Evolutionary conservation across 2,113 vertebrate species (phyloP).

Genomic region (Myrmecophaga tridactyla): DNA sequence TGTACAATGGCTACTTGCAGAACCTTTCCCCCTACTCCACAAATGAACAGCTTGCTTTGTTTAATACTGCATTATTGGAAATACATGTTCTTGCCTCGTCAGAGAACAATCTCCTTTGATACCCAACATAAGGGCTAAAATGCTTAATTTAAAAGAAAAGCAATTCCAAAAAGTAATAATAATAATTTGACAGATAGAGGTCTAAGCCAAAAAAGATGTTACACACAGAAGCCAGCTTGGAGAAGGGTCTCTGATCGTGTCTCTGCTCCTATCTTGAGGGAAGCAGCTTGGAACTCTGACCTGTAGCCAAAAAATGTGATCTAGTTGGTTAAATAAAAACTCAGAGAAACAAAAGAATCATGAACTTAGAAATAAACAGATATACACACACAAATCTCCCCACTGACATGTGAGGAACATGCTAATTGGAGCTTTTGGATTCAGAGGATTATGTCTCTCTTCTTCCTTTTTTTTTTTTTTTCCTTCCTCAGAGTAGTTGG

Average conservation of each 20-base stretch:
- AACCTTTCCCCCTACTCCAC: constrained; percentile 54
- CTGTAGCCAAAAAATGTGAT: constrained; percentile 76
- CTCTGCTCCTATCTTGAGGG: not conserved
- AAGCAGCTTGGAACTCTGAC: constrained; percentile 77
- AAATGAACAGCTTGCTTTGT: constrained; percentile 72
- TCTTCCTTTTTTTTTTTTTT: constrained; percentile 14
- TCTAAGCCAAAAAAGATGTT: constrained; percentile 45
- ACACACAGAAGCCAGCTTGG: not conserved
- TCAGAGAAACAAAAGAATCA: constrained; percentile 71
- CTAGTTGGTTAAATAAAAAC: constrained; percentile 79
- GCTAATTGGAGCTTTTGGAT: constrained; percentile 78
- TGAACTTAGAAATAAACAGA: constrained; percentile 75
- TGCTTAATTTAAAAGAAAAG: constrained; percentile 52
- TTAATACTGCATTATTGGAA: constrained; percentile 57
- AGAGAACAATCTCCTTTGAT: constrained; percentile 58
- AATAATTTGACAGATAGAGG: constrained; percentile 15
- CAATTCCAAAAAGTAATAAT: not conserved
- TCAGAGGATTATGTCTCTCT: constrained; percentile 74
- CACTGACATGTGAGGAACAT: constrained; percentile 74
- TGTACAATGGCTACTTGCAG: constrained; percentile 72
- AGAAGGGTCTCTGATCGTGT: not conserved
- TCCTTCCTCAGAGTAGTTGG: constrained; percentile 32
- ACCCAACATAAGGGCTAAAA: constrained; percentile 30
- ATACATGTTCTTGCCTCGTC: constrained; percentile 59
- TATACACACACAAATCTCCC: constrained; percentile 67